Base-by-base conservation (phyloP, 1,140 invertebrate species). In the Hylaeus volcanicus region DNA sequence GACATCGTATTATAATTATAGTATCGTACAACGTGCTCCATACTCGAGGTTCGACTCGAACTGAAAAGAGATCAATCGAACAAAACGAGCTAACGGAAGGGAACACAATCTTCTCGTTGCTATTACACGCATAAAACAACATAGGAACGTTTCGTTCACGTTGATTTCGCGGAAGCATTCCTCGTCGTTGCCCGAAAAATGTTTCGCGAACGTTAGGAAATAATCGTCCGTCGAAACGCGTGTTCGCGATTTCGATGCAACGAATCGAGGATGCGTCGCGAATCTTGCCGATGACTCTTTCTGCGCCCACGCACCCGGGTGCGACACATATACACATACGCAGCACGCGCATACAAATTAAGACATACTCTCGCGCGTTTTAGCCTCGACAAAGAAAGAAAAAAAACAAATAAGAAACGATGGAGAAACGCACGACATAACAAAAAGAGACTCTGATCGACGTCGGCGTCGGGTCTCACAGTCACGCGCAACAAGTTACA, bases 401-500 rank as follows among this genome's bases (percentile, higher is more conserved):
- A 63, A 4, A 63, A 41, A 4, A 63, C 0, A 12, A 41, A 12
- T 41, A 41, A 63, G 61, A 4, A 12, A 14, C 5, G 53, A 78
- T 12, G 3, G 39, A 53, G 55, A 14, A 56, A 70, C 48, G 64
- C 5, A 45, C n/a, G 45, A 66, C 43, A 45, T 9, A 26, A 43
- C 9, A 14, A n/a, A n/a, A n/a, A 11, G 9, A 26, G 43, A 8
- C 9, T 66, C n/a, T 66, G 0, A n/a, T 66, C 15, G 43, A 48
- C n/a, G 6, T 3, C 4, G 9, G 6, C 26, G 26, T 26, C 26
- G n/a, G 8, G 1, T 48, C 45, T 66, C 48, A 74, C n/a, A 72
- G 55, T 61, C 37, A 66, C 60, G 79, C 71, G 74, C 55, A 72
- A 12, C n/a, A 81, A 12, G 3, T 56, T 26, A 73, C 71, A 78